Evolutionary conservation across 2,888 invertebrate species (phyloP).

Genomic region (Elgonia sp.): DNA sequence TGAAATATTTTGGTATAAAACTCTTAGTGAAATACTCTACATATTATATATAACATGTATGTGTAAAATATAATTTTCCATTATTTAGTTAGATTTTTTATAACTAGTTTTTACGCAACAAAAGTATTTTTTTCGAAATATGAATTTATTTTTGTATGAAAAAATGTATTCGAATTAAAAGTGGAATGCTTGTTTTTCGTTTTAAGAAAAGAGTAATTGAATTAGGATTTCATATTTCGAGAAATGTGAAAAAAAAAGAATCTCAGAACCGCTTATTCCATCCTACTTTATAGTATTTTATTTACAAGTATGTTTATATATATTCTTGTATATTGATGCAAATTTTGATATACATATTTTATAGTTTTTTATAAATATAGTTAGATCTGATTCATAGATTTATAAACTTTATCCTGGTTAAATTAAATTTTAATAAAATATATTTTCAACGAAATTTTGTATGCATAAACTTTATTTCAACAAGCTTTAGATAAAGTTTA

Average conservation of each 20-base stretch:
- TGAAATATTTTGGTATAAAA: too few relatives aligned
- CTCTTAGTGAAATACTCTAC: too few relatives aligned
- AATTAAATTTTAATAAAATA: too few relatives aligned
- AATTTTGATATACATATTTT: constrained; percentile 14
- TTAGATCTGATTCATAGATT: not conserved
- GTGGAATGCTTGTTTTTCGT: not conserved
- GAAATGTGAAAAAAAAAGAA: not conserved
- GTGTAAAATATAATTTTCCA: too few relatives aligned
- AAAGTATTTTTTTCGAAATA: too few relatives aligned
- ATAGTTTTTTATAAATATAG: not conserved
- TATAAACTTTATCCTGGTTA: too few relatives aligned
- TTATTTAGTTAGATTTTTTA: too few relatives aligned
- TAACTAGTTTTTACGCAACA: too few relatives aligned
- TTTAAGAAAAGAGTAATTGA: not conserved
- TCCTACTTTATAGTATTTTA: constrained; percentile 28
- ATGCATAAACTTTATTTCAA: not conserved
- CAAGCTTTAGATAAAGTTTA: not conserved
- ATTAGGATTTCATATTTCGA: constrained; percentile 10
- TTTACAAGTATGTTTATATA: constrained; percentile 16
- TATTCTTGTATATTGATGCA: constrained; percentile 26
- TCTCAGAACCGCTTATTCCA: constrained; percentile 28
- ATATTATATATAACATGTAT: too few relatives aligned
- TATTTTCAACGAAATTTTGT: not conserved
- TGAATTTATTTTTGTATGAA: not conserved
- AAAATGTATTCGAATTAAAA: too few relatives aligned